Conservation (phyloP, 37 sponge, comb jelly and placozoan genomes). For the Hexactinellida sp. region DNA sequence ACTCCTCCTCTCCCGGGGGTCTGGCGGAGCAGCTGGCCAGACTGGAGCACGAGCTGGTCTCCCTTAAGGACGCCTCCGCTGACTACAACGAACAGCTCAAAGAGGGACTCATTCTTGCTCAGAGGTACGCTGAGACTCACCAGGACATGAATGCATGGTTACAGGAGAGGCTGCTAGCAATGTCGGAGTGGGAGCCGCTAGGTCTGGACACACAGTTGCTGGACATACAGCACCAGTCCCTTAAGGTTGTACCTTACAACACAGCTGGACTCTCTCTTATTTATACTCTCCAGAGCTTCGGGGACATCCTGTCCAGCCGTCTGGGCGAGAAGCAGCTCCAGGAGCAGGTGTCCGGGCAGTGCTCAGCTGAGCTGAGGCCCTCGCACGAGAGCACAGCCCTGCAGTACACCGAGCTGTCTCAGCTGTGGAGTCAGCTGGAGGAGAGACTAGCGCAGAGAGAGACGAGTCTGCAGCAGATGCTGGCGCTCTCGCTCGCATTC, state of each 20-base stretch:
- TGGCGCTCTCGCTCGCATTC: background rate
- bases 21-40: background rate
- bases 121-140: background rate
- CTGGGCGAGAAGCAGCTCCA: background rate
- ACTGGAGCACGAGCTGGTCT: background rate
- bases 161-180: background rate
- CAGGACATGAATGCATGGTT: background rate
- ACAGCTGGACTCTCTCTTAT: background rate
- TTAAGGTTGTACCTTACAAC: background rate
- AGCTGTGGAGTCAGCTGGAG: background rate
- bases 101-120: background rate
- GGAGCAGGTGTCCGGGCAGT: background rate
- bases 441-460: background rate
- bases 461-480: background rate
- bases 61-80: background rate
- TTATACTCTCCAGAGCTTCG: background rate
- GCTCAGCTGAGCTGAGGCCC: background rate
- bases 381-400: background rate
- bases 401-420: background rate
- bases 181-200: background rate
- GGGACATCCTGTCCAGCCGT: background rate
- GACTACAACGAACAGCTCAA: background rate
- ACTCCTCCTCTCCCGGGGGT: background rate
- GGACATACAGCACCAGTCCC: background rate
- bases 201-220: background rate